Conservation (phyloP, 1,140 invertebrate genomes). For the Drosophila mojavensis region DNA sequence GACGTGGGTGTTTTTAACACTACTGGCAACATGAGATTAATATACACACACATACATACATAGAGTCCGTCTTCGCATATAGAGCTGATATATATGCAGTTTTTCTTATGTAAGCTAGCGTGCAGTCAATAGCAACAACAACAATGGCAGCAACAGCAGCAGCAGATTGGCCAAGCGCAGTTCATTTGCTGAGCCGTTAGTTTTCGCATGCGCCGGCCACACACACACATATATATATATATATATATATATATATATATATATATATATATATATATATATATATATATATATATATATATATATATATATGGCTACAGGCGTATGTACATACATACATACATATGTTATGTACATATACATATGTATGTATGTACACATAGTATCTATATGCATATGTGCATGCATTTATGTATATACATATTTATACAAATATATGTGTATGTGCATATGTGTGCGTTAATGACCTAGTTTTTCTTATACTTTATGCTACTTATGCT, state of each 20-base stretch:
- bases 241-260: not conserved
- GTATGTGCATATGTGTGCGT: constrained; percentile 11
- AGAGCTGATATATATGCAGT: constrained; percentile 33
- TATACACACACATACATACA: not conserved
- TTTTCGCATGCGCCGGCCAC: constrained; percentile 54
- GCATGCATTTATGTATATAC: constrained; percentile 5
- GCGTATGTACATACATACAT: constrained; percentile 4
- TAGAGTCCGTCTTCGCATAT: constrained; percentile 5
- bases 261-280: not conserved
- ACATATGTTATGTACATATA: not conserved
- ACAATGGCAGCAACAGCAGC: constrained; percentile 2
- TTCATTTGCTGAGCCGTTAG: constrained; percentile 33
- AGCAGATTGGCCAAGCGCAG: constrained; percentile 19
- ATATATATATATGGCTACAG: not conserved
- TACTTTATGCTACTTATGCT: constrained; percentile 33
- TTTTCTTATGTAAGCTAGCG: constrained; percentile 50
- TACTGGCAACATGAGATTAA: not conserved
- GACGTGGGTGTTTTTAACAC: constrained; percentile 11
- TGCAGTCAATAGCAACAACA: constrained; percentile 27
- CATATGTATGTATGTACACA: not conserved
- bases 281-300: constrained; percentile 5
- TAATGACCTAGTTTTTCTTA: constrained; percentile 50
- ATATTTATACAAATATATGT: not conserved
- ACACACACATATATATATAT: not conserved
- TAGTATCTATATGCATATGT: constrained; percentile 2